Evolutionary conservation across 2,888 invertebrate genomes (phyloP).

Genomic region (Eupithecia inturbata): DNA sequence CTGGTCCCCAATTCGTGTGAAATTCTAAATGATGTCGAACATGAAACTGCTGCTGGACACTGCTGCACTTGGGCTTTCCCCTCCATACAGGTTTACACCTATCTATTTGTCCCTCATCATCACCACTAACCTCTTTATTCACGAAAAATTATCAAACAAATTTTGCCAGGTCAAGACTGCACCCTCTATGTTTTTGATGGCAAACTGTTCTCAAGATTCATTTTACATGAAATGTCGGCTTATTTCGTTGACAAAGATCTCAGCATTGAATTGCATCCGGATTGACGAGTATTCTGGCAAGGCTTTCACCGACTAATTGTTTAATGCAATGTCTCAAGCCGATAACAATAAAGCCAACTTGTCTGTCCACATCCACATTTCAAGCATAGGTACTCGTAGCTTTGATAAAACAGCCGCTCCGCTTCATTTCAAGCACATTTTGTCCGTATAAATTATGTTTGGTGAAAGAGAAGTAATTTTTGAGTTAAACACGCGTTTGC

Average conservation of each 20-base stretch:
- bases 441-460: background rate
- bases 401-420: constrained; percentile 16
- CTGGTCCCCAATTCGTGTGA: constrained; percentile 49
- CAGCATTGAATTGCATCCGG: constrained; percentile 58
- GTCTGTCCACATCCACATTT: constrained; percentile 64
- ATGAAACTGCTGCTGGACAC: background rate
- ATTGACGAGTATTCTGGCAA: constrained; percentile 61
- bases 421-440: background rate
- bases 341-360: constrained; percentile 76
- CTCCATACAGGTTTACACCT: too few relatives aligned
- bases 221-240: background rate
- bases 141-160: background rate
- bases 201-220: background rate
- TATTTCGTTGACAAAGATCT: constrained; percentile 24
- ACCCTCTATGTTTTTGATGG: background rate
- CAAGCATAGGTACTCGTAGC: constrained; percentile 14
- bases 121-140: background rate
- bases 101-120: background rate
- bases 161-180: background rate
- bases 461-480: background rate
- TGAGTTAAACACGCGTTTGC: background rate
- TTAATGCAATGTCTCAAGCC: constrained; percentile 43
- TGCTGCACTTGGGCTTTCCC: background rate
- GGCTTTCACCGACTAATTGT: constrained; percentile 78
- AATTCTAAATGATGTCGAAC: constrained; percentile 2